phyloP scores from a whole-genome alignment of 1,140 invertebrate genomes.

The Platyscapa corneri region DNA sequence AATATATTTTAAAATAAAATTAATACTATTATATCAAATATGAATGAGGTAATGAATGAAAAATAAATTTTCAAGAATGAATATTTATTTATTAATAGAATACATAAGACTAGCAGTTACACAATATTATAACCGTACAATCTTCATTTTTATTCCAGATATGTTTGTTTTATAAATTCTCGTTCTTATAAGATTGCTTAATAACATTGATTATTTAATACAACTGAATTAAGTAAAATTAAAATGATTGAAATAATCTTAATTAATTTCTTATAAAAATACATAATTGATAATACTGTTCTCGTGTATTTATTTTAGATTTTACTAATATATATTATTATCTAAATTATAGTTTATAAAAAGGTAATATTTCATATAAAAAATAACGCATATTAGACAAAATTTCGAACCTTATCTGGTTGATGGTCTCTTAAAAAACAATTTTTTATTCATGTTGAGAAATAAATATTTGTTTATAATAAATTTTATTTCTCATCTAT shows the following conservation, averaged over 20 bases:
- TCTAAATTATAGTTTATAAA: too few species aligned
- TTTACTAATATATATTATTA: too few species aligned
- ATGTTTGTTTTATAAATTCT: not conserved
- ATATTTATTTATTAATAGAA: slow-evolving; percentile 49
- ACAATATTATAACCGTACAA: slow-evolving; percentile 24
- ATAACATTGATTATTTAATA: not conserved
- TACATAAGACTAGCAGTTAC: not conserved
- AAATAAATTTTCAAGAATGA: slow-evolving; percentile 7
- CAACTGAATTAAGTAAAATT: not conserved
- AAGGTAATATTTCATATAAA: too few species aligned
- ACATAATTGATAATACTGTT: not conserved
- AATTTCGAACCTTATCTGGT: too few species aligned
- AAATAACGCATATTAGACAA: too few species aligned
- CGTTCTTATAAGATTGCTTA: not conserved
- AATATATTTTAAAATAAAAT: too few species aligned
- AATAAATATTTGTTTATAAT: too few species aligned
- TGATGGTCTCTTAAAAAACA: not conserved
- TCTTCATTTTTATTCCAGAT: not conserved
- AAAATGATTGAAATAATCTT: not conserved
- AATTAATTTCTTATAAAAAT: not conserved
- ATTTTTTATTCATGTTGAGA: not conserved
- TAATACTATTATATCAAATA: too few species aligned
- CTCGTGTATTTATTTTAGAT: too few species aligned
- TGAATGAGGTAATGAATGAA: not conserved
- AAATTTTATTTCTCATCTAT: not conserved